A percentile compares a stretch with the other conserved stretches of the same genome.
phyloP scores from a whole-genome alignment of 2,888 invertebrate species.

The Lacanobia wlatinum region DNA sequence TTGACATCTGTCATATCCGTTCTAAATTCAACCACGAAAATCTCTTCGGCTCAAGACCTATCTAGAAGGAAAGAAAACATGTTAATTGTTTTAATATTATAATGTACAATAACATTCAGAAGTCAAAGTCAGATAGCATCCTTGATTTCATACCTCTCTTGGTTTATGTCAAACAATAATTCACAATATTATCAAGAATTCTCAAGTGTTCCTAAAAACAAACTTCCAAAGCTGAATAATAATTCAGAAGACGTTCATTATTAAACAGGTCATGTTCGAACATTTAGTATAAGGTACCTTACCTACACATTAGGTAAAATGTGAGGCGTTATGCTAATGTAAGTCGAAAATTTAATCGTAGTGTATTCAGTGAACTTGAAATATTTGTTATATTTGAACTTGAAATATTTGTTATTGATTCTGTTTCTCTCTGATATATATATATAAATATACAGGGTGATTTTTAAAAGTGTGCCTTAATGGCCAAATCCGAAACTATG shows the following conservation, averaged over 20 bases:
- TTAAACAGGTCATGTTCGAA: conserved; percentile 65
- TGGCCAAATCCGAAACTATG: no score
- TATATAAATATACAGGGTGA: no score
- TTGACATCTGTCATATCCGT: no score
- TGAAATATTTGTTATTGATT: no score
- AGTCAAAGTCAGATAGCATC: not conserved
- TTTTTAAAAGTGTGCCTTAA: no score
- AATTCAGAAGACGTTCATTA: conserved; percentile 64
- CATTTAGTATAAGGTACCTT: conserved; percentile 65
- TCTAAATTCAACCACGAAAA: no score
- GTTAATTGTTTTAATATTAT: no score
- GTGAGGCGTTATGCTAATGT: conserved; percentile 63
- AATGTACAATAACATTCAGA: not conserved
- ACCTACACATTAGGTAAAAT: conserved; percentile 51
- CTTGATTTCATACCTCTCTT: not conserved
- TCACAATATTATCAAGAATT: conserved; percentile 6
- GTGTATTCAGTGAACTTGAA: conserved; percentile 58
- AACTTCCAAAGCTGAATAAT: conserved; percentile 49
- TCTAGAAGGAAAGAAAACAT: no score
- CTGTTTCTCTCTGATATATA: no score
- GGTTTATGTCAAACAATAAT: not conserved
- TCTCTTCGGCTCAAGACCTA: no score
- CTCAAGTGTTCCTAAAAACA: conserved; percentile 25
- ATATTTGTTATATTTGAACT: conserved; percentile 17
- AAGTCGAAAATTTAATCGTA: conserved; percentile 45